These are phyloP conservation scores for Phaenicophaeus curvirostris DNA, from an alignment of 2,797 vertebrate species.

Conservation along the genomic window DNA sequence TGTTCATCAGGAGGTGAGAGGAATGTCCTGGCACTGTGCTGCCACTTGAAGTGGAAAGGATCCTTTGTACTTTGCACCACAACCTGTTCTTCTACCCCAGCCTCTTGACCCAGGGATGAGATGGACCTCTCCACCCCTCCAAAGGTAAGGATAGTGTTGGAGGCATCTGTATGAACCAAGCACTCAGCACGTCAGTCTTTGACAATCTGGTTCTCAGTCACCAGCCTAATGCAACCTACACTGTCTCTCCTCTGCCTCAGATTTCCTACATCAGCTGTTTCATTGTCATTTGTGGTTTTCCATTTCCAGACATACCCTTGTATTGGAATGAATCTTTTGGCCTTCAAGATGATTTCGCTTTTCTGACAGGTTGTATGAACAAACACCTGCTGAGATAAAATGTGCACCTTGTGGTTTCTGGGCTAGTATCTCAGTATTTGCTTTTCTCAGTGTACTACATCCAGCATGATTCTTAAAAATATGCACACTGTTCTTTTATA, in stretches of 20 bases:
- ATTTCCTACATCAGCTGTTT: not conserved
- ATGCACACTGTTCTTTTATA: not conserved
- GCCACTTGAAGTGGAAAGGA: not conserved
- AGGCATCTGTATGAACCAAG: not conserved
- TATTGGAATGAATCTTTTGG: not conserved
- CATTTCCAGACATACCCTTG: not conserved
- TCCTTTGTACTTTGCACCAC: not conserved
- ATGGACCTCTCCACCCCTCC: accelerated
- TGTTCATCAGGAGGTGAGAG: not conserved
- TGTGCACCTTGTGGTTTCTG: not conserved
- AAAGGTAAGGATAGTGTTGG: not conserved
- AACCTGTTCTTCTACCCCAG: not conserved
- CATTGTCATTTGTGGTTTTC: not conserved
- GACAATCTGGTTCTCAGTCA: not conserved
- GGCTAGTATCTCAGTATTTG: not conserved
- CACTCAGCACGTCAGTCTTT: not conserved
- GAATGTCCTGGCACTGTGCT: not conserved
- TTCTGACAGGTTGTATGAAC: not conserved
- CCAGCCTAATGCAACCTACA: not conserved
- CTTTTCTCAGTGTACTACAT: not conserved
- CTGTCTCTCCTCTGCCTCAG: not conserved
- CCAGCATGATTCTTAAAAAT: not conserved
- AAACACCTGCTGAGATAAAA: conserved; percentile 1
- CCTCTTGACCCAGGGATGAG: not conserved
- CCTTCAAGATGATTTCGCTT: not conserved